Conservation (phyloP, 2,797 vertebrate genomes). For the Sebastes itinus region DNA sequence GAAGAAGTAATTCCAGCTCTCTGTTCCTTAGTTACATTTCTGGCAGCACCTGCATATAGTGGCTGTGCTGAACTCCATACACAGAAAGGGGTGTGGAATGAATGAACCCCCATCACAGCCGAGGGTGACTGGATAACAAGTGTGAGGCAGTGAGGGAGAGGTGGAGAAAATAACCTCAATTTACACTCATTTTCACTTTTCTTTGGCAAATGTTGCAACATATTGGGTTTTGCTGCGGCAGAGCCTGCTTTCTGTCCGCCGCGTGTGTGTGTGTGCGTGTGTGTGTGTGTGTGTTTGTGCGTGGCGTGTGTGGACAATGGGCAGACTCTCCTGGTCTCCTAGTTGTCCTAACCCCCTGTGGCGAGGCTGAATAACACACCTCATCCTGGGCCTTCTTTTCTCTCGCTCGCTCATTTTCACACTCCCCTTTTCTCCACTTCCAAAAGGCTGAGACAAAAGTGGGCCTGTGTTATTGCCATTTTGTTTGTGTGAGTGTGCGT, state of each 20-base stretch:
- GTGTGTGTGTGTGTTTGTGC: constrained; percentile 44
- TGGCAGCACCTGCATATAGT: constrained; percentile 45
- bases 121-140: constrained; percentile 74
- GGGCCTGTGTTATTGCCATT: constrained; percentile 66
- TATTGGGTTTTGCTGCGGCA: constrained; percentile 72
- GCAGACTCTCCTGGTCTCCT: constrained; percentile 77
- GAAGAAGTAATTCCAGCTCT: constrained; percentile 45
- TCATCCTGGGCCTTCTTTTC: constrained; percentile 80
- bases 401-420: constrained; percentile 77
- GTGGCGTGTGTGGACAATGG: constrained; percentile 82
- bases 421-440: constrained; percentile 70
- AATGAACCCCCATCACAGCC: constrained; percentile 59
- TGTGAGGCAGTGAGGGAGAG: constrained; percentile 69
- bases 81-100: constrained; percentile 46
- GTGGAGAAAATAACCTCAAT: constrained; percentile 85
- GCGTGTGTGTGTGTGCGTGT: constrained; percentile 38
- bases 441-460: constrained; percentile 80
- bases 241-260: constrained; percentile 59
- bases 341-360: constrained; percentile 81
- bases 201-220: constrained; percentile 82
- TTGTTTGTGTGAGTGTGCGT: constrained; percentile 42
- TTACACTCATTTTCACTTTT: constrained; percentile 89
- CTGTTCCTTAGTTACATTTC: constrained; percentile 43
- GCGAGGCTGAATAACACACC: constrained; percentile 87
- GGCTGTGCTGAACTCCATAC: constrained; percentile 50